Conservation (phyloP, 1,140 invertebrate species). For the Formica exsecta region DNA sequence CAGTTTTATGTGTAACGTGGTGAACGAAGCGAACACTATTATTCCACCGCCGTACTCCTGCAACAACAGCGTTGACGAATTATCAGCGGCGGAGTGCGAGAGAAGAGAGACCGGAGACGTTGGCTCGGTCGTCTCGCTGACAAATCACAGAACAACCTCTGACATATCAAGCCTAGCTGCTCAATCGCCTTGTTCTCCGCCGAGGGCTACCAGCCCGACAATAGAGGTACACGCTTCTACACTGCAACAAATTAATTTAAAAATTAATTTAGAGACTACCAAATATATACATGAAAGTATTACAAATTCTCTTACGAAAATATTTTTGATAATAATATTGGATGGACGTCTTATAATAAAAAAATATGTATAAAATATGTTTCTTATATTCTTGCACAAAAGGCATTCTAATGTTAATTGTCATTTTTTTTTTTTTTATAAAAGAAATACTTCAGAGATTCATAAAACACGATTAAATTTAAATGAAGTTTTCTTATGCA, state of each 20-base stretch:
- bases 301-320: no score
- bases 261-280: background rate
- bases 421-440: no score
- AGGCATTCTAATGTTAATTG: no score
- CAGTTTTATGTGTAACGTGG: constrained; percentile 93
- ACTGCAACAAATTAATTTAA: background rate
- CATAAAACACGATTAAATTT: background rate
- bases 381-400: no score
- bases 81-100: constrained; percentile 84
- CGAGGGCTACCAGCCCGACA: constrained; percentile 92
- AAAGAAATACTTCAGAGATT: background rate
- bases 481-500: background rate
- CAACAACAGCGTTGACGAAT: constrained; percentile 90
- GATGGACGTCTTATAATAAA: no score
- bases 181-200: constrained; percentile 90
- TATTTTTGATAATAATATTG: no score
- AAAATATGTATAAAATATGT: no score
- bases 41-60: constrained; percentile 94
- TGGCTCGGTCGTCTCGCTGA: constrained; percentile 83
- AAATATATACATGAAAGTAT: background rate
- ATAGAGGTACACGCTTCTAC: constrained; percentile 85
- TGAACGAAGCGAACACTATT: constrained; percentile 93
- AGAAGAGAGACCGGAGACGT: constrained; percentile 79
- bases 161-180: constrained; percentile 89
- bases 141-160: constrained; percentile 89